Percentiles rank a stretch among this genome's conserved stretches.
These are phyloP conservation scores for Galeopsomyia nigrocyanea DNA, from an alignment of 2,888 invertebrate species.

Conservation along the genomic window DNA sequence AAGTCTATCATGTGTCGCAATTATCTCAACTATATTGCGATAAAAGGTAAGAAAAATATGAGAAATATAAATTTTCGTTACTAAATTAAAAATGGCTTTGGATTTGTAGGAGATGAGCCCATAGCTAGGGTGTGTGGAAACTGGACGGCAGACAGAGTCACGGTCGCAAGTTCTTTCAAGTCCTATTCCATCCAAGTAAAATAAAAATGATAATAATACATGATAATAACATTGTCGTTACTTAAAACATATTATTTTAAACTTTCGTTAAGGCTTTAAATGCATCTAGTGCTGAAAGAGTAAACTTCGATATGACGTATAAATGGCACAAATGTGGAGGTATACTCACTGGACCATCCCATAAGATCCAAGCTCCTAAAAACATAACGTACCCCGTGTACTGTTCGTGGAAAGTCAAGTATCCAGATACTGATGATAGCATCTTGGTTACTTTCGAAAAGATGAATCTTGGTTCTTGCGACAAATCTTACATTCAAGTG, in stretches of 20 bases:
- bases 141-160: slow-evolving; percentile 45
- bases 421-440: slow-evolving; percentile 58
- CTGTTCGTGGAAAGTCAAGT: slow-evolving; percentile 80
- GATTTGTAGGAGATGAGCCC: slow-evolving; percentile 39
- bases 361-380: slow-evolving; percentile 71
- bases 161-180: slow-evolving; percentile 55
- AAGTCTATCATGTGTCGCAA: slow-evolving; percentile 12
- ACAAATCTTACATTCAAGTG: slow-evolving; percentile 70
- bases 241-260: neutral
- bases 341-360: slow-evolving; percentile 66
- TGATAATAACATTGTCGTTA: neutral
- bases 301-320: slow-evolving; percentile 74
- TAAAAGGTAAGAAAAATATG: slow-evolving; percentile 39
- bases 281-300: slow-evolving; percentile 25
- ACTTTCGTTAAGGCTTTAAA: slow-evolving; percentile 38
- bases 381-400: slow-evolving; percentile 71
- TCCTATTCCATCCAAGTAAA: slow-evolving; percentile 52
- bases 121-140: slow-evolving; percentile 59
- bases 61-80: neutral
- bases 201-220: slow-evolving; percentile 10
- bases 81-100: neutral
- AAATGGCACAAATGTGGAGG: slow-evolving; percentile 81
- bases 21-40: slow-evolving; percentile 23
- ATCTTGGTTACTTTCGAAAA: slow-evolving; percentile 70
- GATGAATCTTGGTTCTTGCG: slow-evolving; percentile 74